Evolutionary conservation across 2,113 vertebrate genomes (phyloP), one percentile per base, ranked within the genome.

Genomic region (Megaptera novaeangliae): DNA sequence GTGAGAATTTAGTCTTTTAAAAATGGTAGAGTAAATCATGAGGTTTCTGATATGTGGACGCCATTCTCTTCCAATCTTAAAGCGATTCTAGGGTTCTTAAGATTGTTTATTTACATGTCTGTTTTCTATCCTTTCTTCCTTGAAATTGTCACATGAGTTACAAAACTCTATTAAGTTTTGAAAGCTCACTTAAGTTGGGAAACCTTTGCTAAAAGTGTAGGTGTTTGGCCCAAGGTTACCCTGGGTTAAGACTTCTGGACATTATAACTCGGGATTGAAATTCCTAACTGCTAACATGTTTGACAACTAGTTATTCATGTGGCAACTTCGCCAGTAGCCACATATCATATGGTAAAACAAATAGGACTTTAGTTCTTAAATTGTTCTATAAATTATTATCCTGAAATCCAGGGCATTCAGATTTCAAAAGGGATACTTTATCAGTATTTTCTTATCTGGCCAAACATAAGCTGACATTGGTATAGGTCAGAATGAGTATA

Each of bases 261-360:
- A 90, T 77, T 68, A 25, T 46, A 55, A 44, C 52, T 78, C 75
- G 13, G 44, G 64, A 92, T 64, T 97, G 94, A 92, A 49, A 14
- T 82, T 97, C 49, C 41, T 95, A 87, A 91, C 55, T 95, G 78
- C 81, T 84, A 75, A 68, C 63, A 44, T 78, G 66, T 95, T 87
- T 86, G 82, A 93, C 88, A 97, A 41, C 18, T 84, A 21, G 21
- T 88, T 59, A 57, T 87, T 92, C 14, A 74, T 36, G 52, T 6
- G 15, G 52, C 52, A 57, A 41, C 23, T 88, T 44, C 25, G 2
- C 63, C 75, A 69, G 81, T 72, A 89, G 71, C 44, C 71, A 78
- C 36, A 23, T 27, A 39, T 63, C 59, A 81, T 36, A 46, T 4
- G 55, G 41, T 64, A 64, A 95, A 61, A 41, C 81, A 89, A 97